These are phyloP conservation scores for Aphrophora alni DNA, from an alignment of 2,888 invertebrate species.

Conservation along the genomic window DNA sequence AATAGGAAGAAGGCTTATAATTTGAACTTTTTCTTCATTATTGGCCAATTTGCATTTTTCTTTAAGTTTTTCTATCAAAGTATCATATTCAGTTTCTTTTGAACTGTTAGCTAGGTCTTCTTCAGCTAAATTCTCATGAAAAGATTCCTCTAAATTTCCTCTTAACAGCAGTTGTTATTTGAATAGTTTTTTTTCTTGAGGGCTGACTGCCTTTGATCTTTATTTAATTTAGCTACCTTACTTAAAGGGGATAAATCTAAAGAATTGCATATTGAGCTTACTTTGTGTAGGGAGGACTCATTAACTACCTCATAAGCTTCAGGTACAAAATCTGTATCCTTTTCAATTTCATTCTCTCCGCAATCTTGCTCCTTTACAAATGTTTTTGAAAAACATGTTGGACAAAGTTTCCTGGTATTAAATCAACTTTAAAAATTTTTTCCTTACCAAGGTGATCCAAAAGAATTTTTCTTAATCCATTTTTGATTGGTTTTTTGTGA, in stretches of 20 bases:
- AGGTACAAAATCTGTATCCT: conserved; percentile 18
- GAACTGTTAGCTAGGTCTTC: neutral
- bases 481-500: neutral
- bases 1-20: conserved; percentile 12
- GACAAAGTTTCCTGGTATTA: conserved; percentile 18
- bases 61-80: conserved; percentile 7
- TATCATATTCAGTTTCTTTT: neutral
- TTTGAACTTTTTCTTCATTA: conserved; percentile 13
- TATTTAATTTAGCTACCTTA: neutral
- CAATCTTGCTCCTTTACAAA: neutral
- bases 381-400: conserved; percentile 11
- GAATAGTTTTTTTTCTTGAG: conserved; percentile 7
- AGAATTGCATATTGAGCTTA: neutral
- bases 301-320: neutral
- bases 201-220: neutral
- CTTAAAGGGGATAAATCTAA: conserved; percentile 12
- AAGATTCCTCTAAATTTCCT: conserved; percentile 9
- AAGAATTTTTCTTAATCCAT: neutral
- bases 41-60: neutral
- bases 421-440: neutral
- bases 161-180: conserved; percentile 1
- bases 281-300: neutral
- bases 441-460: neutral
- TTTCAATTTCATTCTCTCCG: neutral
- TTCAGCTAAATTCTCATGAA: neutral